Base-by-base conservation (phyloP, 53 echinoderm and acorn worm genomes). In the Holothuria scabra region DNA sequence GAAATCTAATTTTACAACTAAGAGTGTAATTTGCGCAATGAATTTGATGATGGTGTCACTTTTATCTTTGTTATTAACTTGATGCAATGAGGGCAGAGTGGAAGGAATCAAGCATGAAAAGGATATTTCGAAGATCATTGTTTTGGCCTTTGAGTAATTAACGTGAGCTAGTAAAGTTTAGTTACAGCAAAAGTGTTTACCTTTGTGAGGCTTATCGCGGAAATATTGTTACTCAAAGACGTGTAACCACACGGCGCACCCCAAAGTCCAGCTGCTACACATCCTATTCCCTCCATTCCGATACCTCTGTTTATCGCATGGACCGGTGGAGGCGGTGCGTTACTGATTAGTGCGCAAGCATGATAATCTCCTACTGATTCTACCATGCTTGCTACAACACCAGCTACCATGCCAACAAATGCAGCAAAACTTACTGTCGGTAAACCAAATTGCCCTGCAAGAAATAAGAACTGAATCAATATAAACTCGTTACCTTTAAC, bases 341-440 rank as follows among this genome's bases (percentile, higher is more conserved):
- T 56, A 31, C 46, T 56, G 76, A 76, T 76, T 9, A 76, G 58
- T 3, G 76, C 76, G 22, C 76, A 76, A 12, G 76, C 76, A 7
- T 76, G 56, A 28, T 76, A 76, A 57, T 76, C 76, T 8, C 76
- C 76, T 10, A 76, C 76, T 13, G 76, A 76, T 57, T 76, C 76
- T 12, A 76, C 57, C 26, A 76, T 31, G 20, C 76, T 76, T 10
- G 76, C 76, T 5, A 76, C 10, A 18, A 56, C 76, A 12, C 76
- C 76, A 23, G 76, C 28, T 12, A 46, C 21, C 76, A 76, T 76
- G 18, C 76, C 76, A 13, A 76, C 16, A 49, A 76, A 76, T 28
- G 57, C 76, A 30, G 76, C 76, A 12, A 56, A 13, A 46, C 76
- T 56, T 16, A 76, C 57, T 16, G 76, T 14, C 28, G 76, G 59